Percentiles rank a stretch among this genome's conserved stretches.
Evolutionary conservation across 1,140 invertebrate species (phyloP).

Genomic region (Dermatophagoides farinae): DNA sequence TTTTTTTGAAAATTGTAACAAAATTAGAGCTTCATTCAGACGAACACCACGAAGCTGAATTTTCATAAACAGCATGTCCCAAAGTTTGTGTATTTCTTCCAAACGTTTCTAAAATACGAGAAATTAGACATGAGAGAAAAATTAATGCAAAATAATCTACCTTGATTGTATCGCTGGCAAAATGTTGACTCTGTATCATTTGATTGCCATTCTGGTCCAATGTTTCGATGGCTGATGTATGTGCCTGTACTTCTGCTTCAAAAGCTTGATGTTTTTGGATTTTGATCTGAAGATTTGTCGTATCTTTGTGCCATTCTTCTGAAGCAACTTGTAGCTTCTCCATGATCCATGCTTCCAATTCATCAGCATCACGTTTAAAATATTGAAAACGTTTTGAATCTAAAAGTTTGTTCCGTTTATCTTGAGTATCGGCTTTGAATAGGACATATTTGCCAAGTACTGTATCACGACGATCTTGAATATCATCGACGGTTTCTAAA

Average conservation of each 20-base stretch:
- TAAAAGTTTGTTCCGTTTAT: conserved; percentile 83
- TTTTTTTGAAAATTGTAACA: conserved; percentile 88
- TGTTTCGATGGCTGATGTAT: conserved; percentile 88
- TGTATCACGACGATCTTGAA: conserved; percentile 76
- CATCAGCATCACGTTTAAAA: conserved; percentile 96
- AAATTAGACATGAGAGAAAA: conserved; percentile 2
- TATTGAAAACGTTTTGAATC: conserved; percentile 91
- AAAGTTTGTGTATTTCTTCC: conserved; percentile 74
- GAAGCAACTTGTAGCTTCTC: conserved; percentile 97
- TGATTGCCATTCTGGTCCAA: conserved; percentile 89
- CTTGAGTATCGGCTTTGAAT: conserved; percentile 80
- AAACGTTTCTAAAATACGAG: conserved; percentile 24
- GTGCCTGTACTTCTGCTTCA: conserved; percentile 94
- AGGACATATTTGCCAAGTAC: conserved; percentile 71
- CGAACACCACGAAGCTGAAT: conserved; percentile 86
- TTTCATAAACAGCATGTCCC: conserved; percentile 76
- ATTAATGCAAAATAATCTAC: conserved; percentile 11
- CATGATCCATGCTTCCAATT: conserved; percentile 95
- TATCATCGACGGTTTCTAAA: conserved; percentile 94
- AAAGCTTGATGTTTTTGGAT: conserved; percentile 99
- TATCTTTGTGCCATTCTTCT: conserved; percentile 96
- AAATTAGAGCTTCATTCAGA: conserved; percentile 83
- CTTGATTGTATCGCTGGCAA: conserved; percentile 72
- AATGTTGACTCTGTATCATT: conserved; percentile 91
- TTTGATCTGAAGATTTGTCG: conserved; percentile 88